phyloP scores from a whole-genome alignment of 92 coral and sea anemone genomes.

The Isaurus tuberculatus region DNA sequence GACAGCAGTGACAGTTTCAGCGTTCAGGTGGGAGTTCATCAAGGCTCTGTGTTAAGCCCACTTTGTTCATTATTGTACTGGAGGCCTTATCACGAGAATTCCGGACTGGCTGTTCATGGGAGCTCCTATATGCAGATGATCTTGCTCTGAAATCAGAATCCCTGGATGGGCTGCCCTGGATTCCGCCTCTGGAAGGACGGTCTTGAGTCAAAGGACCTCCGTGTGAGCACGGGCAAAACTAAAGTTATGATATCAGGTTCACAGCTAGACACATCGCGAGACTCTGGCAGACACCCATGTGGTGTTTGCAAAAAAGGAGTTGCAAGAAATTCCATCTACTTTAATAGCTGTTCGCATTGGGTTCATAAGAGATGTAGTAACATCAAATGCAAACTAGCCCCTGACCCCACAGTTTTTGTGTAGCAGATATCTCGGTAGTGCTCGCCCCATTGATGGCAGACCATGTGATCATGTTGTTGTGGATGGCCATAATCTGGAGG shows the following conservation, averaged over 20 bases:
- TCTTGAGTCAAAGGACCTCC: constrained; percentile 21
- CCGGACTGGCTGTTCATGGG: constrained; percentile 22
- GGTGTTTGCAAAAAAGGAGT: constrained; percentile 29
- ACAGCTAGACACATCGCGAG: neutral
- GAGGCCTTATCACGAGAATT: neutral
- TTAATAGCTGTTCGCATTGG: constrained; percentile 4
- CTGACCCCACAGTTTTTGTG: constrained; percentile 1
- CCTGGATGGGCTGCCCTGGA: neutral
- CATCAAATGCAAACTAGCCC: neutral
- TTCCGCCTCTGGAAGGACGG: constrained; percentile 2
- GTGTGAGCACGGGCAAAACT: constrained; percentile 12
- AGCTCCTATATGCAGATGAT: constrained; percentile 27
- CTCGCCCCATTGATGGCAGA: constrained; percentile 22
- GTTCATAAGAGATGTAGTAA: constrained; percentile 5
- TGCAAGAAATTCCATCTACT: constrained; percentile 6
- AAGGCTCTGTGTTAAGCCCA: neutral
- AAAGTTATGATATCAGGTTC: constrained; percentile 11
- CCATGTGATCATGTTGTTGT: neutral
- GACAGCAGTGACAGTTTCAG: neutral
- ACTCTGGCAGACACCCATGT: neutral
- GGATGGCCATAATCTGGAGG: constrained; percentile 16
- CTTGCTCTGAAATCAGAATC: constrained; percentile 3
- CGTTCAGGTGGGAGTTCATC: neutral
- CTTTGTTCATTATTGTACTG: neutral
- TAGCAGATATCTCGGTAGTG: constrained; percentile 15